Evolutionary conservation across 2,797 vertebrate genomes (phyloP).

Genomic region (Aplochiton taeniatus): DNA sequence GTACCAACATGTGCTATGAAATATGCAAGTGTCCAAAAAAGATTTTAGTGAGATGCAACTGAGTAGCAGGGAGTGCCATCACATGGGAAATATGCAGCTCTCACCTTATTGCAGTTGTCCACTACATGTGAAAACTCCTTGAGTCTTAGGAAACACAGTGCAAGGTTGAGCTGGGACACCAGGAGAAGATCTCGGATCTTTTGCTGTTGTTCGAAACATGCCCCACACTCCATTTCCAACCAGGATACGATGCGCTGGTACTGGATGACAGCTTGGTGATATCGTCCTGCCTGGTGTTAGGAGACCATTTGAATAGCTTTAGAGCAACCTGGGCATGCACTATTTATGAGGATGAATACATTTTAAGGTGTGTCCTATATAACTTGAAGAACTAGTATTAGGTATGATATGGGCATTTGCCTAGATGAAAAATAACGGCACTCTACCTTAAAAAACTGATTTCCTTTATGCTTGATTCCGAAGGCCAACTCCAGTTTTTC

Average conservation of each 20-base stretch:
- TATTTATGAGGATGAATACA: background rate
- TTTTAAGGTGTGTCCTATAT: too few relatives aligned
- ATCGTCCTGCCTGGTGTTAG: slow-evolving; percentile 79
- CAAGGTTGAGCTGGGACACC: slow-evolving; percentile 90
- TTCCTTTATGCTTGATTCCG: slow-evolving; percentile 90
- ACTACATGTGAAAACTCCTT: slow-evolving; percentile 84
- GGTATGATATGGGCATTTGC: background rate
- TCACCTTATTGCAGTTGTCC: slow-evolving; percentile 93
- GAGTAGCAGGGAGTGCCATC: too few relatives aligned
- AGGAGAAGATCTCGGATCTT: slow-evolving; percentile 80
- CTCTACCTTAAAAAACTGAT: slow-evolving; percentile 91
- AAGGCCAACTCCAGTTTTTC: slow-evolving; percentile 87
- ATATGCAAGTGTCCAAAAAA: too few relatives aligned
- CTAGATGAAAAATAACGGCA: background rate
- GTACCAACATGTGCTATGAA: too few relatives aligned
- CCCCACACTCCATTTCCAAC: slow-evolving; percentile 91
- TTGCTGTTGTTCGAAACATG: slow-evolving; percentile 80
- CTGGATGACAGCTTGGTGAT: slow-evolving; percentile 87
- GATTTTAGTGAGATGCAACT: too few relatives aligned
- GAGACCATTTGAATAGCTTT: background rate
- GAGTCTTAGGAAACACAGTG: slow-evolving; percentile 89
- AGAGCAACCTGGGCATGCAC: background rate
- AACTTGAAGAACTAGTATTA: too few relatives aligned
- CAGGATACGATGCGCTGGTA: slow-evolving; percentile 91
- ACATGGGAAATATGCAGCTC: background rate